Percentiles rank a stretch among this genome's conserved stretches.
Evolutionary conservation across 64 coral and sea anemone genomes (phyloP).

Genomic region (Platygyra sinensis): DNA sequence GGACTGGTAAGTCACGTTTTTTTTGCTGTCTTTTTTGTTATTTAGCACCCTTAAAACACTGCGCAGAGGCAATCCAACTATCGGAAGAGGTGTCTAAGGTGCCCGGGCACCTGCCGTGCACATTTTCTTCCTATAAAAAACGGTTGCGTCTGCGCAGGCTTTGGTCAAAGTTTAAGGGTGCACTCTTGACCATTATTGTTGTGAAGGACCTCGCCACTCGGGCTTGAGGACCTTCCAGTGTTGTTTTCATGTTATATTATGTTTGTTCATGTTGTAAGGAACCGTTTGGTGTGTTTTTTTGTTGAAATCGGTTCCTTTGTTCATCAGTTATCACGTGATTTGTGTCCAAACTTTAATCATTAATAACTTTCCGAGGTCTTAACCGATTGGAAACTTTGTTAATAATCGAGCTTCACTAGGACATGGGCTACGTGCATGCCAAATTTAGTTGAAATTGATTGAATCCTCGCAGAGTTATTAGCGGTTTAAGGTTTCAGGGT

Average conservation of each 20-base stretch:
- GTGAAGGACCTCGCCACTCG: neutral
- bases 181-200: neutral
- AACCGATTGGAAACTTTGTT: too few relatives aligned
- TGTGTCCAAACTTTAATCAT: neutral
- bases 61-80: conserved; percentile 18
- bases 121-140: conserved; percentile 21
- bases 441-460: too few relatives aligned
- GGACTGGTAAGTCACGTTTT: neutral
- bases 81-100: conserved; percentile 10
- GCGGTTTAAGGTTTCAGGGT: too few relatives aligned
- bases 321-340: conserved; percentile 3
- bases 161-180: conserved; percentile 31
- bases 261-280: neutral
- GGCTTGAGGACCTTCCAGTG: neutral
- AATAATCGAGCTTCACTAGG: too few relatives aligned
- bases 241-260: neutral
- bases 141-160: conserved; percentile 18
- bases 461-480: too few relatives aligned
- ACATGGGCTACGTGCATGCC: too few relatives aligned
- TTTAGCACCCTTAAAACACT: conserved; percentile 38
- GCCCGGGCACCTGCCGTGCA: neutral
- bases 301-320: conserved; percentile 9
- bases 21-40: neutral
- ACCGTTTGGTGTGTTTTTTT: conserved; percentile 36
- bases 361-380: too few relatives aligned